These are phyloP conservation scores for Harpegnathos saltator DNA, from an alignment of 1,140 invertebrate species.

Conservation along the genomic window DNA sequence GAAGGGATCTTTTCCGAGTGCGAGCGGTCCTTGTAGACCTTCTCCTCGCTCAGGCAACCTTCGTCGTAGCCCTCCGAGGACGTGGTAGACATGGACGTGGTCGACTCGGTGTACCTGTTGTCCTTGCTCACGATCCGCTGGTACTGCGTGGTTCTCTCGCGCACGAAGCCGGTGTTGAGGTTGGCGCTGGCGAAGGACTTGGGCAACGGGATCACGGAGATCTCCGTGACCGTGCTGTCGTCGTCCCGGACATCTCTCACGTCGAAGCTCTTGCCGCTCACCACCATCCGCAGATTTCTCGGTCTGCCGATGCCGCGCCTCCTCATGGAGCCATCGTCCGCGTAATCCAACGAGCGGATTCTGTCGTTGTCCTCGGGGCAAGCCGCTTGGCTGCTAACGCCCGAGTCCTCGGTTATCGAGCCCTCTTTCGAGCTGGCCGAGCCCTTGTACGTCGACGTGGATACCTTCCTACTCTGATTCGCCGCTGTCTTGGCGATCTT, in stretches of 20 bases:
- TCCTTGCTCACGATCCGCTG: slow-evolving; percentile 85
- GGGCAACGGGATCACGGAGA: slow-evolving; percentile 87
- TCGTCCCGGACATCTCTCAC: slow-evolving; percentile 88
- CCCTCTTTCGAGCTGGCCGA: slow-evolving; percentile 84
- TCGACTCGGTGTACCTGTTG: slow-evolving; percentile 82
- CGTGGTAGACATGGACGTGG: slow-evolving; percentile 84
- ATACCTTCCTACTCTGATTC: slow-evolving; percentile 87
- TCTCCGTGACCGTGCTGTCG: slow-evolving; percentile 86
- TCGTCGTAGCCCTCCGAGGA: slow-evolving; percentile 86
- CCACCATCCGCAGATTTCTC: slow-evolving; percentile 87
- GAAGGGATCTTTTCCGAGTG: slow-evolving; percentile 84
- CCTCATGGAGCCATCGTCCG: slow-evolving; percentile 75
- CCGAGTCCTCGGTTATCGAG: slow-evolving; percentile 88
- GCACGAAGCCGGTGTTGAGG: slow-evolving; percentile 83
- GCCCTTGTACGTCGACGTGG: slow-evolving; percentile 73
- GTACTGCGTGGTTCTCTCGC: slow-evolving; percentile 86
- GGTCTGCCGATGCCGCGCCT: slow-evolving; percentile 84
- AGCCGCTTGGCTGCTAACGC: slow-evolving; percentile 87
- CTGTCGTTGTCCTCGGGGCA: slow-evolving; percentile 77
- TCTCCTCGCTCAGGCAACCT: slow-evolving; percentile 85
- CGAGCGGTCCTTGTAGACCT: slow-evolving; percentile 85
- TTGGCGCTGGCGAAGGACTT: slow-evolving; percentile 79
- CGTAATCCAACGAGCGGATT: slow-evolving; percentile 76
- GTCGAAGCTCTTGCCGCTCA: slow-evolving; percentile 87
- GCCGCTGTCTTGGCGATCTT: slow-evolving; percentile 91